Conservation (phyloP, 2,113 vertebrate species). For the human region GRCh38 chr16:11524501-11525000, state of each 20-base stretch:
- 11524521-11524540: too few relatives aligned
- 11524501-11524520: background rate
- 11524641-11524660: rapidly evolving
- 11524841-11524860: background rate
- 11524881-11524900: background rate
- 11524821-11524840: background rate
- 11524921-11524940: background rate
- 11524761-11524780: background rate
- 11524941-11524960: rapidly evolving
- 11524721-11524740: background rate
- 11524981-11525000: background rate
- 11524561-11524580: rapidly evolving
- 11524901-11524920: background rate
- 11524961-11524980: background rate
- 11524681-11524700: background rate
- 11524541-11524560: background rate
- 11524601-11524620: background rate
- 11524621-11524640: too few relatives aligned
- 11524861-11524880: background rate
- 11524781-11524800: background rate
- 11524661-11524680: too few relatives aligned
- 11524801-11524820: background rate
- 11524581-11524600: rapidly evolving
- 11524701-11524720: background rate
- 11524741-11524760: background rate